Percentiles rank a stretch among this genome's conserved stretches.
Conservation (phyloP, 2,888 invertebrate species). For the Villa cingulata region DNA sequence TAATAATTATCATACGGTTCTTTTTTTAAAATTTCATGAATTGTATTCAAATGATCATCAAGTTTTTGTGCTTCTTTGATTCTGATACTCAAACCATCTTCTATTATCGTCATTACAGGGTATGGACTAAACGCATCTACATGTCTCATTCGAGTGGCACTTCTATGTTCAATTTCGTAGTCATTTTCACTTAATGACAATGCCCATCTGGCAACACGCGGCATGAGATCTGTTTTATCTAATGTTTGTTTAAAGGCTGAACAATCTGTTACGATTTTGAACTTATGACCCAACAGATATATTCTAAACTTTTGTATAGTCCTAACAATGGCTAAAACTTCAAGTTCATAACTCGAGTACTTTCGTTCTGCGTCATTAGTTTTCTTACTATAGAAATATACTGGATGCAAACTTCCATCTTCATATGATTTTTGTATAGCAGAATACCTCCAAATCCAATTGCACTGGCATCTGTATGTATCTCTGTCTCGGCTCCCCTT, state of each 20-base stretch:
- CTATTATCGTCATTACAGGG: slow-evolving; percentile 8
- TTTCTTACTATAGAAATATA: slow-evolving; percentile 5
- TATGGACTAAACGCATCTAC: slow-evolving; percentile 16
- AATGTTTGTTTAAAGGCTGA: slow-evolving; percentile 13
- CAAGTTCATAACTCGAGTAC: slow-evolving; percentile 6
- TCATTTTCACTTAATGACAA: slow-evolving; percentile 17
- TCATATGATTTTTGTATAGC: slow-evolving; percentile 12
- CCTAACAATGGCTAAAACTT: slow-evolving; percentile 7
- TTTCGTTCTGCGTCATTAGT: background rate
- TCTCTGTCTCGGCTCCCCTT: slow-evolving; percentile 16
- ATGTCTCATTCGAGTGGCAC: slow-evolving; percentile 14
- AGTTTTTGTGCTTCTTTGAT: too few relatives aligned
- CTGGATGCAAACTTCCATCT: slow-evolving; percentile 5
- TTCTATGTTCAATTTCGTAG: slow-evolving; percentile 16
- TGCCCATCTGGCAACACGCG: slow-evolving; percentile 13
- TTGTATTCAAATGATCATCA: too few relatives aligned
- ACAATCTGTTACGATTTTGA: slow-evolving; percentile 15
- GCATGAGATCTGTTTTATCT: slow-evolving; percentile 11
- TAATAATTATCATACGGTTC: too few relatives aligned
- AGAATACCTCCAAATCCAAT: slow-evolving; percentile 18
- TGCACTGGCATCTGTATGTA: slow-evolving; percentile 21
- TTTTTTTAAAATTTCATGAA: too few relatives aligned
- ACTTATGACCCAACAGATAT: slow-evolving; percentile 9
- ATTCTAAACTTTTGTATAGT: background rate
- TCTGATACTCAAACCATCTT: too few relatives aligned